Conservation (phyloP, 1,140 invertebrate species). For the Amyelois transitella region DNA sequence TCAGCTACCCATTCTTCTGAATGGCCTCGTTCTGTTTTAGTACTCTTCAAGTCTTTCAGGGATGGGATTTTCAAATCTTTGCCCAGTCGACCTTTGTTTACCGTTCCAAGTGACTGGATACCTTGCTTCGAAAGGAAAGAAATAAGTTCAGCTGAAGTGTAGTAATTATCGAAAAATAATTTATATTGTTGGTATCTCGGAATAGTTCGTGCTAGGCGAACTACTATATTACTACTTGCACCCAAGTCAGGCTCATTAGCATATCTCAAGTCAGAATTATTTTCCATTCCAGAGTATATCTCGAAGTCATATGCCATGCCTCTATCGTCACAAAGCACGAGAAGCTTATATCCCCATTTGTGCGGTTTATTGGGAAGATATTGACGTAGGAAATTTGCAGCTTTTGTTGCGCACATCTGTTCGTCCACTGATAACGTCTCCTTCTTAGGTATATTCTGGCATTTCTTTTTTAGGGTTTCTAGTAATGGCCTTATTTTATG, state of each 20-base stretch:
- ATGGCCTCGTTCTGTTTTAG: too few relatives aligned
- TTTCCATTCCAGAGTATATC: neutral
- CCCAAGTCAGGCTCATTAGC: neutral
- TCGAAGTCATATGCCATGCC: neutral
- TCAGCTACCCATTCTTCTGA: too few relatives aligned
- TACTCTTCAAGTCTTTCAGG: too few relatives aligned
- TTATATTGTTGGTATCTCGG: neutral
- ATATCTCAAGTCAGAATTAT: neutral
- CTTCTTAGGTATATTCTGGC: constrained; percentile 25
- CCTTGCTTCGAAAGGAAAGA: too few relatives aligned
- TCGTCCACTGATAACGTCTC: too few relatives aligned
- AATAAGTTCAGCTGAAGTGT: too few relatives aligned
- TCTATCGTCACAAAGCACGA: neutral
- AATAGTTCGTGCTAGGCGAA: neutral
- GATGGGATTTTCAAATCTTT: too few relatives aligned
- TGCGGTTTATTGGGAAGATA: neutral
- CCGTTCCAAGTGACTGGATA: too few relatives aligned
- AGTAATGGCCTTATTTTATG: constrained; percentile 30
- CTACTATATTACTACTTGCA: neutral
- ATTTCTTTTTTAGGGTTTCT: constrained; percentile 10
- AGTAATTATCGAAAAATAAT: too few relatives aligned
- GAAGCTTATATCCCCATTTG: neutral
- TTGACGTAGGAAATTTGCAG: constrained; percentile 6
- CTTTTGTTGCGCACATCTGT: constrained; percentile 38
- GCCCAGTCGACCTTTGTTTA: too few relatives aligned